Evolutionary conservation across 2,113 vertebrate genomes (phyloP), one percentile per base, ranked within the genome.

Genomic region (Chaetura pelagica): DNA sequence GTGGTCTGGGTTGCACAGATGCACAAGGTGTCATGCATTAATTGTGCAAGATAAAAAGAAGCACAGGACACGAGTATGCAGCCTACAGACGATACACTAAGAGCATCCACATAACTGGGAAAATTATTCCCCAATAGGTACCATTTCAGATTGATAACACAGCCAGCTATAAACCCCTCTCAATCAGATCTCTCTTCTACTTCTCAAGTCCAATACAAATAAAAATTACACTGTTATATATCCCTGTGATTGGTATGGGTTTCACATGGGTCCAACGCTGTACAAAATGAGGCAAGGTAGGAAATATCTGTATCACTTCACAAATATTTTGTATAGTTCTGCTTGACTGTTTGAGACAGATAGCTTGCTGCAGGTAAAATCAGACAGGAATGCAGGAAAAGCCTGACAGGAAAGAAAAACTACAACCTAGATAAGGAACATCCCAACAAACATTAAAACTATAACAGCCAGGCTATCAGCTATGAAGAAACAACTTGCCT

Each of bases 321-420:
- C 1, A 1, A 76, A 61, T 78, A 69, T 61, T 95, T 89, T 91
- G 69, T 84, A 87, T 79, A 68, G 80, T 35, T 78, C 38, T 27
- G 42, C 62, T 69, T 51, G 55, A 55, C 87, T 92, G 55, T 42
- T 85, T 20, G n/a, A 91, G 84, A 78, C 68, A 55, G 69, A 72
- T 3, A 84, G 48, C 30, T 92, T 94, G 67, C 72, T 72, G 44
- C 12, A 94, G 86, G 64, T 59, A 75, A 92, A 64, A 82, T 75
- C 73, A 94, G 86, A 90, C 52, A 81, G 5, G 15, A 15, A 4
- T 15, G 61, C 15, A 72, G 87, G 48, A 93, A 30, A 61, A 93
- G 80, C 32, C 59, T 84, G 90, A 67, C 89, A 92, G 57, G 44
- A 57, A 68, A 75, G 76, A 89, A 95, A 89, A 93, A 64, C 83